Conservation (phyloP, 53 echinoderm and acorn worm genomes). For the Antedon mediterranea region DNA sequence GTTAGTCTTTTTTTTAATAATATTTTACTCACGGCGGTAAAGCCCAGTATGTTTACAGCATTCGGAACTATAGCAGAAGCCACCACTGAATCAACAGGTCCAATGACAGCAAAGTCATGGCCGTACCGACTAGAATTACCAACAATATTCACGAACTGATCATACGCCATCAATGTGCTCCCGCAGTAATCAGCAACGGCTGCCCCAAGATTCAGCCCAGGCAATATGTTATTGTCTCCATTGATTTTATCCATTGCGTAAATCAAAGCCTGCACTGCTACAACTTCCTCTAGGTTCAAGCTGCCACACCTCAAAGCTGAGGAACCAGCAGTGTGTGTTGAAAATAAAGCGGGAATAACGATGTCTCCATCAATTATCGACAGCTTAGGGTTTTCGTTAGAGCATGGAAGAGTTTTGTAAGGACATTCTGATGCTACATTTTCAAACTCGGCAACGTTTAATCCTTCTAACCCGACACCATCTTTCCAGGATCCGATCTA, state of each 20-base stretch:
- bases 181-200: background rate
- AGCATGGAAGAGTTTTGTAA: background rate
- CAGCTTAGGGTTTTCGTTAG: background rate
- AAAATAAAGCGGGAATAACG: constrained; percentile 38
- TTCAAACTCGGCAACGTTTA: background rate
- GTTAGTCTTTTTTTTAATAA: too few relatives aligned
- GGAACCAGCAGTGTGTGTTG: constrained; percentile 28
- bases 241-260: constrained; percentile 3
- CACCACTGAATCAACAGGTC: background rate
- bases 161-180: background rate
- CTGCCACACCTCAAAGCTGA: constrained; percentile 27
- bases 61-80: background rate
- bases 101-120: background rate
- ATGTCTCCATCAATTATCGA: constrained; percentile 30
- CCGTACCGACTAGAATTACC: background rate
- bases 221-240: background rate
- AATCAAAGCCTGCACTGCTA: constrained; percentile 23
- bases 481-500: background rate
- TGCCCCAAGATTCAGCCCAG: background rate
- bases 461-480: background rate
- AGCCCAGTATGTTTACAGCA: background rate
- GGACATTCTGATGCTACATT: background rate
- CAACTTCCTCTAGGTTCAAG: constrained; percentile 14
- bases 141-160: background rate
- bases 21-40: background rate